Evolutionary conservation across 1,140 invertebrate genomes (phyloP).

Genomic region (Cephus cinctus): DNA sequence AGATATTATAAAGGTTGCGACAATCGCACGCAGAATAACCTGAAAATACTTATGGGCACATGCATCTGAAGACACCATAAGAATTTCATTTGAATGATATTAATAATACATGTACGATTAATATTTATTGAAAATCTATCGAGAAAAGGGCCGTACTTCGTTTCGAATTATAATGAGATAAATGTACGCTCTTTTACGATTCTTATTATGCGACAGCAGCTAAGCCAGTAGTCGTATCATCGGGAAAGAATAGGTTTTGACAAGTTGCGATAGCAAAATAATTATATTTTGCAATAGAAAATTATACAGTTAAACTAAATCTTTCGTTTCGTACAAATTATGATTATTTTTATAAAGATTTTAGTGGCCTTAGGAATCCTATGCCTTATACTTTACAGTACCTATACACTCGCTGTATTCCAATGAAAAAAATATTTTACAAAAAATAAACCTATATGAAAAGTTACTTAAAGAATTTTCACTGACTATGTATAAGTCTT

Average conservation of each 20-base stretch:
- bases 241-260: background rate
- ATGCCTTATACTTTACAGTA: slow-evolving; percentile 3
- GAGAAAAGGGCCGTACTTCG: background rate
- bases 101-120: too few species aligned
- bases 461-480: background rate
- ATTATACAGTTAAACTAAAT: background rate
- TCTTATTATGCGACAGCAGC: background rate
- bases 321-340: slow-evolving; percentile 18
- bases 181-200: background rate
- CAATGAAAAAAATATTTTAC: background rate
- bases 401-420: background rate
- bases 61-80: too few species aligned
- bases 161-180: background rate
- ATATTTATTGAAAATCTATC: background rate
- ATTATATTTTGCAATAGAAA: background rate
- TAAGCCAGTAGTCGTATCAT: too few species aligned
- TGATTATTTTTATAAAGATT: slow-evolving; percentile 29
- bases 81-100: too few species aligned
- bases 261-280: background rate
- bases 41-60: too few species aligned
- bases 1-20: too few species aligned
- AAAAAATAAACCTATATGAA: slow-evolving; percentile 11
- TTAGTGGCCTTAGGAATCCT: slow-evolving; percentile 15
- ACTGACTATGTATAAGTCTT: slow-evolving; percentile 1
- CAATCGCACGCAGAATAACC: too few species aligned